These are phyloP conservation scores for Bambusicola thoracicus DNA, from an alignment of 2,113 vertebrate species.

Conservation along the genomic window DNA sequence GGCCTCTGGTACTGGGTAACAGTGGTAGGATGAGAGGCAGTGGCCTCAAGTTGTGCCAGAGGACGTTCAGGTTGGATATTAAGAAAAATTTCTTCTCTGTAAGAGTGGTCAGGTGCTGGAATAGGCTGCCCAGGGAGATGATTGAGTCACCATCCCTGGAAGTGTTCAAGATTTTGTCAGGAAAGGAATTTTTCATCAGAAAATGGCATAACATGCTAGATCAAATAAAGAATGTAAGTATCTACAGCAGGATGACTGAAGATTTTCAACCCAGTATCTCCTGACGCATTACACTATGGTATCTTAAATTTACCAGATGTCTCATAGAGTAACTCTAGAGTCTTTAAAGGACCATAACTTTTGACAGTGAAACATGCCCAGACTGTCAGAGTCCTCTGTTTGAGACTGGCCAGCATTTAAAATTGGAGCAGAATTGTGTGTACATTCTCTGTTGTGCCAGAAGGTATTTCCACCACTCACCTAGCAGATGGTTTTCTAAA, in stretches of 20 bases:
- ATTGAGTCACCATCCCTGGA: too few species aligned
- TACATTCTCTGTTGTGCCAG: neutral
- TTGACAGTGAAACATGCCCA: neutral
- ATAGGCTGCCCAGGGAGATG: too few species aligned
- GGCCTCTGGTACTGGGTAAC: too few species aligned
- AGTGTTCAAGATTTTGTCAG: neutral
- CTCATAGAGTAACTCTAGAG: neutral
- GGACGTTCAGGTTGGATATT: too few species aligned
- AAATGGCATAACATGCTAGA: neutral
- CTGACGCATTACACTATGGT: neutral
- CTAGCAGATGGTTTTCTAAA: neutral
- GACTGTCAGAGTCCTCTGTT: neutral
- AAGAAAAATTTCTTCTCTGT: too few species aligned
- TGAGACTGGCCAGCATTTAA: neutral
- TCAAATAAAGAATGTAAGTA: neutral
- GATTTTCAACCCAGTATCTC: neutral
- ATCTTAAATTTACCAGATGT: neutral
- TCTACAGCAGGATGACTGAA: neutral
- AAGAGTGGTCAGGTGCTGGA: too few species aligned
- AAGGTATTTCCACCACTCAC: neutral
- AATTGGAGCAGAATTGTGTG: neutral
- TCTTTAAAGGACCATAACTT: neutral
- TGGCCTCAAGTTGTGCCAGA: too few species aligned
- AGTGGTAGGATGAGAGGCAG: too few species aligned
- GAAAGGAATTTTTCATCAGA: neutral